phyloP scores from a whole-genome alignment of 2,113 vertebrate genomes.

The Limnothrissa miodon region DNA sequence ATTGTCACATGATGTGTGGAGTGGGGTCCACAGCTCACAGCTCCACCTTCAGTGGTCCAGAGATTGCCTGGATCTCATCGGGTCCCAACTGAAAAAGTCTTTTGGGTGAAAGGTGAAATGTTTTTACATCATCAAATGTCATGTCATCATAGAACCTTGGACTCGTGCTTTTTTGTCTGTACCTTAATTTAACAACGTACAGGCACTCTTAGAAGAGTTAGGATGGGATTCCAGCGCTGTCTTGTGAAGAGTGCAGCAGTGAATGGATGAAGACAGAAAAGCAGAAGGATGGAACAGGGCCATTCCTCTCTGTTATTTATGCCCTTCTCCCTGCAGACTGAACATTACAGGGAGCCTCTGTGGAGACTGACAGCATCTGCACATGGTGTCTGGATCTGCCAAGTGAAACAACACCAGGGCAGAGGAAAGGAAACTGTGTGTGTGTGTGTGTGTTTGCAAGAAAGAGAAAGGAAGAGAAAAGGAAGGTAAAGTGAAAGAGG shows the following conservation, averaged over 20 bases:
- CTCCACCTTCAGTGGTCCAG: no score
- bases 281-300: slow-evolving; percentile 21
- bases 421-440: slow-evolving; percentile 28
- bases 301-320: slow-evolving; percentile 57
- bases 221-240: slow-evolving; percentile 45
- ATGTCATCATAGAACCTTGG: no score
- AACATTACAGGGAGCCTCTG: slow-evolving; percentile 60
- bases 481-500: slow-evolving; percentile 10
- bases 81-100: no score
- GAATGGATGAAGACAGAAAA: slow-evolving; percentile 29
- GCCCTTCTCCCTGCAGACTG: slow-evolving; percentile 58
- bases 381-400: slow-evolving; percentile 59
- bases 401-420: slow-evolving; percentile 54
- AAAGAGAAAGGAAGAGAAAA: slow-evolving; percentile 32
- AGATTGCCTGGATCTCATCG: no score
- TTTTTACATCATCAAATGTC: no score
- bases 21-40: no score
- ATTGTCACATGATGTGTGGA: no score
- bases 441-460: no score
- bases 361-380: slow-evolving; percentile 57
- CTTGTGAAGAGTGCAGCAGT: slow-evolving; percentile 39
- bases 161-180: no score
- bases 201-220: slow-evolving; percentile 55
- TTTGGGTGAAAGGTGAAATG: no score
- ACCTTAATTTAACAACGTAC: slow-evolving; percentile 54